These are phyloP conservation scores for Bufo gargarizans DNA, from an alignment of 2,113 vertebrate genomes.

Conservation along the genomic window DNA sequence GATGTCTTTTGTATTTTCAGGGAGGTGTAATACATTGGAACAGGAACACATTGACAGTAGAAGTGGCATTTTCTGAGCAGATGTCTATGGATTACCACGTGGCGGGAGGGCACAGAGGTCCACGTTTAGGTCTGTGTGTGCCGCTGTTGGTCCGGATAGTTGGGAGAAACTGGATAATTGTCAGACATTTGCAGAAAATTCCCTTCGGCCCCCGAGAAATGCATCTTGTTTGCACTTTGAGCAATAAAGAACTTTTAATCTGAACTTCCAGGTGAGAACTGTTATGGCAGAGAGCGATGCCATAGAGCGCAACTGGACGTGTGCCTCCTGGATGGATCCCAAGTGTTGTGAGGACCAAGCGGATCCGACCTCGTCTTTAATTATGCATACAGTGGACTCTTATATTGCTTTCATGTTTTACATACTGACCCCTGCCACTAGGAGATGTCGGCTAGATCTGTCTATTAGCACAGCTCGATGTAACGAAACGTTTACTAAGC, in stretches of 20 bases:
- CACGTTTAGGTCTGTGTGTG: too few species aligned
- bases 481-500: constrained; percentile 34
- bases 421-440: background rate
- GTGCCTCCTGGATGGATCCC: background rate
- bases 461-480: background rate
- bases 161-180: background rate
- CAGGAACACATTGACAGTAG: background rate
- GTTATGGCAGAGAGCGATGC: background rate
- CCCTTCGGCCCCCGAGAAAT: background rate
- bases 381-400: background rate
- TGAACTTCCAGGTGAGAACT: background rate
- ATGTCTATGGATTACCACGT: background rate
- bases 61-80: background rate
- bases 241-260: constrained; percentile 28
- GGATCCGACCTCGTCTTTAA: background rate
- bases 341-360: background rate
- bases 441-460: background rate
- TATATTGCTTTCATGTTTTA: constrained; percentile 9
- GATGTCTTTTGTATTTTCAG: constrained; percentile 8
- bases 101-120: background rate
- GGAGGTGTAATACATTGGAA: constrained; percentile 35
- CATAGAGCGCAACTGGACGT: background rate
- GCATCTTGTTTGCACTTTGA: constrained; percentile 36
- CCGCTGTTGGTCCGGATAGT: background rate
- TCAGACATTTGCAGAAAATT: background rate